Evolutionary conservation across 2,113 vertebrate genomes (phyloP), one percentile per base, ranked within the genome.

Genomic region (Pagrus major): DNA sequence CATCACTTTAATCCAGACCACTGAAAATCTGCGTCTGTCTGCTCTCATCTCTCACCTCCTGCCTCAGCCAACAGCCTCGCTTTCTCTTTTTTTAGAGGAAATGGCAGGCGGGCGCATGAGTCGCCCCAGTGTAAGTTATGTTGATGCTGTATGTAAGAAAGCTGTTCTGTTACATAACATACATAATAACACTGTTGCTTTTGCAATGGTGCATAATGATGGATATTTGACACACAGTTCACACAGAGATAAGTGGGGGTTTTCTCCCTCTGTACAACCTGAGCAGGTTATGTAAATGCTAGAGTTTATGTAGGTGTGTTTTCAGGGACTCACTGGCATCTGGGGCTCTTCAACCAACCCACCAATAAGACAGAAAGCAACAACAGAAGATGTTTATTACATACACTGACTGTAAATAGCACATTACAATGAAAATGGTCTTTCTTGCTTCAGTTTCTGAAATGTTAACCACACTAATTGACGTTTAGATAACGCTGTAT

Each of bases 1-100:
- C 41, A 71, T 63, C 65, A 56, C 58, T 76, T 55, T 41, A 23
- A n/a, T 52, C 8, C 44, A 69, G 37, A 29, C 18, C 7, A 1
- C 23, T 37, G 21, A 55, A 27, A 68, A 15, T 15, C n/a, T 51
- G 9, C 7, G 20, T 25, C 29, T 55, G 58, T 42, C 54, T 51
- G 46, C 29, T 11, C n/a, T 27, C 27, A 18, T 69, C 71, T 16
- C 6, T 55, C 39, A 29, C 31, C 37, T 29, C 51, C 23, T 52
- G 7, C 31, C 18, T 37, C 9, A 46, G 37, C 52, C 18, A 42
- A 27, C 51, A 55, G 51, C 10, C 16, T 41, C 14, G 16, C 31
- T 41, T 25, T 37, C 15, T 42, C 25, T 61, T 33, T 25, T 41
- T 39, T 8, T 14, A 8, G n/a, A 47, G 16, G 29, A 9, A 37